A percentile compares a stretch with the other conserved stretches of the same genome.
Conservation (phyloP, 2,888 invertebrate species). For the Diadegma fenestrale region DNA sequence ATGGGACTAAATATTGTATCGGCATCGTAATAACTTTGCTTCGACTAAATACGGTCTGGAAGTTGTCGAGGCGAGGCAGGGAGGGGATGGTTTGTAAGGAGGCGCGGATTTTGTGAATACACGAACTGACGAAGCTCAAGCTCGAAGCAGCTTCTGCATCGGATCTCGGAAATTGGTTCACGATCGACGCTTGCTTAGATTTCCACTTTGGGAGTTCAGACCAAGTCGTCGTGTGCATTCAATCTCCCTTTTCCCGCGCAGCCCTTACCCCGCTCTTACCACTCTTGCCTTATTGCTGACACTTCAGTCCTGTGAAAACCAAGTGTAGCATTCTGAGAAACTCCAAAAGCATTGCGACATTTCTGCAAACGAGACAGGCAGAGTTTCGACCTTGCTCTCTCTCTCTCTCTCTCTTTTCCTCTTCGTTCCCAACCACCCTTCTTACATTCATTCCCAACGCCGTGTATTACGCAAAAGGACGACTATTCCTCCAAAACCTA, state of each 20-base stretch:
- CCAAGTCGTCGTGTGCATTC: conserved; percentile 33
- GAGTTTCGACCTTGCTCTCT: conserved; percentile 3
- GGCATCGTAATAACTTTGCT: conserved; percentile 43
- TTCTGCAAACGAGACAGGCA: conserved; percentile 8
- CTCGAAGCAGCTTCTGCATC: conserved; percentile 45
- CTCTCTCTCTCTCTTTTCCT: neutral
- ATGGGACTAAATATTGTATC: conserved; percentile 50
- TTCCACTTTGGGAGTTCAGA: conserved; percentile 35
- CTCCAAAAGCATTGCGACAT: conserved; percentile 24
- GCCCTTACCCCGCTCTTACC: neutral
- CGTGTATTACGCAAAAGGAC: conserved; percentile 7
- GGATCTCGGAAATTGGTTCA: conserved; percentile 63
- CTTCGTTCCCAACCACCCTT: conserved; percentile 1
- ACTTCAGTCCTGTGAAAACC: conserved; percentile 44
- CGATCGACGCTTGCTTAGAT: conserved; percentile 55
- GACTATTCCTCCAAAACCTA: neutral
- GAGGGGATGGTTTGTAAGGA: neutral
- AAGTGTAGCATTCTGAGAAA: conserved; percentile 41
- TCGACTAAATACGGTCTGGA: conserved; percentile 17
- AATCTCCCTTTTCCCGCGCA: conserved; percentile 15
- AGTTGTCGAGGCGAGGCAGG: conserved; percentile 25
- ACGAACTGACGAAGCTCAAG: conserved; percentile 59
- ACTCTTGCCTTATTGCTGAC: conserved; percentile 18
- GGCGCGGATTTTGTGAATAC: conserved; percentile 53
- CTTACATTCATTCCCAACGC: conserved; percentile 10